Evolutionary conservation across 2,113 vertebrate genomes (phyloP).

Genomic region (Nesoenas mayeri): DNA sequence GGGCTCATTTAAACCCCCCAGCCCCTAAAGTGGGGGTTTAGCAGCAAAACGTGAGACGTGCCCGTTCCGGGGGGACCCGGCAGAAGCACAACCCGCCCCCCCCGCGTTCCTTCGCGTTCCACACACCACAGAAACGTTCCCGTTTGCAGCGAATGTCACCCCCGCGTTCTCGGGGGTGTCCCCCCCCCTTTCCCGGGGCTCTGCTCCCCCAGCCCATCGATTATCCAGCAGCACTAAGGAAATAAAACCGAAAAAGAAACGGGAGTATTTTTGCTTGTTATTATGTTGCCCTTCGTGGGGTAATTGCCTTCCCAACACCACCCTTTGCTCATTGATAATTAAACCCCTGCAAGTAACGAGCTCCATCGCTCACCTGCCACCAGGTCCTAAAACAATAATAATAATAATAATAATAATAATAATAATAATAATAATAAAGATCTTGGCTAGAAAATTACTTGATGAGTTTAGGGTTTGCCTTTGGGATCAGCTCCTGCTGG

Average conservation of each 20-base stretch:
- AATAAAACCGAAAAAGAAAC: neutral
- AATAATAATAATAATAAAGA: neutral
- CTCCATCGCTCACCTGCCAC: neutral
- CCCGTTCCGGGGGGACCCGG: too few species aligned
- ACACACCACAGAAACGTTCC: neutral
- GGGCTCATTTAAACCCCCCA: neutral
- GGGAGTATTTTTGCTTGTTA: neutral
- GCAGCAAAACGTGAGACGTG: neutral
- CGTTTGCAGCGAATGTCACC: neutral
- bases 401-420: neutral
- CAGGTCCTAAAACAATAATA: neutral
- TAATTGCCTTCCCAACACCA: slow-evolving; percentile 10
- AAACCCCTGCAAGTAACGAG: neutral
- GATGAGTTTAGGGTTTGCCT: neutral
- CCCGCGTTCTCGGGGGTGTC: neutral
- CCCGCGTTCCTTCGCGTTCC: neutral
- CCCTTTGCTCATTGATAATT: neutral
- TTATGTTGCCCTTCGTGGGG: neutral
- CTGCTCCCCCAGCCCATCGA: neutral
- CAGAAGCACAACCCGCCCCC: neutral
- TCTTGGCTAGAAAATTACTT: neutral
- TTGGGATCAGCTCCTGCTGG: neutral
- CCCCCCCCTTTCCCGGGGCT: neutral
- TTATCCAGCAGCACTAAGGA: neutral
- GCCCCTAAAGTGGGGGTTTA: neutral